Percentiles rank a stretch among this genome's conserved stretches.
Evolutionary conservation across 2,113 vertebrate species (phyloP).

Genomic region (Nothoprocta pentlandii): DNA sequence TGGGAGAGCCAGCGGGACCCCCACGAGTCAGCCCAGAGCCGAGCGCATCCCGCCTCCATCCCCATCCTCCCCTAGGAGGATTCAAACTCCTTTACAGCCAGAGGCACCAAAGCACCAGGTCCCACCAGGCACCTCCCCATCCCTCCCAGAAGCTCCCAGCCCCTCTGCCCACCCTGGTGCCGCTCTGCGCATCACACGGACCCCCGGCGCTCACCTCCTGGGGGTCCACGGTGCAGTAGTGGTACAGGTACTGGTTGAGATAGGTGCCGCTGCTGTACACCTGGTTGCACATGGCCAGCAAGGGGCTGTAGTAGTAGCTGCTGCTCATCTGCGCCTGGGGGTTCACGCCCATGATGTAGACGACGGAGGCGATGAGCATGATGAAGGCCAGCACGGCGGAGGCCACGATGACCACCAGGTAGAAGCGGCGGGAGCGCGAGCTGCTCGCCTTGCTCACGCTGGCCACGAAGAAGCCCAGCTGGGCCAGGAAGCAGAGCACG

Average conservation of each 20-base stretch:
- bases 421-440: conserved; percentile 82
- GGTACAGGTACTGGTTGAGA: conserved; percentile 86
- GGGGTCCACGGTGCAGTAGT: conserved; percentile 91
- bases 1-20: neutral
- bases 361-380: conserved; percentile 87
- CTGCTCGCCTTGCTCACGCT: conserved; percentile 80
- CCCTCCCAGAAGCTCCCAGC: neutral
- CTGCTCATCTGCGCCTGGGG: conserved; percentile 86
- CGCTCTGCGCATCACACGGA: neutral
- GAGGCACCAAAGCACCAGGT: conserved; percentile 13
- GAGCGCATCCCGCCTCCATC: neutral
- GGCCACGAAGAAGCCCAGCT: conserved; percentile 81
- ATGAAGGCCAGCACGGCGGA: conserved; percentile 82
- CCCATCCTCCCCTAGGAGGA: neutral
- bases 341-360: conserved; percentile 89
- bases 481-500: conserved; percentile 83
- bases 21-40: neutral
- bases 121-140: fast-evolving
- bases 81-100: neutral
- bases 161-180: too few relatives aligned
- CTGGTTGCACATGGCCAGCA: conserved; percentile 83
- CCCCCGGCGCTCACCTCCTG: conserved; percentile 81
- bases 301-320: conserved; percentile 84
- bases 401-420: conserved; percentile 80
- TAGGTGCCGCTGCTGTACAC: conserved; percentile 72